Evolutionary conservation across 2,797 vertebrate genomes (phyloP), one percentile per base, ranked within the genome.

Genomic region (Lepidocolaptes lacrymiger): DNA sequence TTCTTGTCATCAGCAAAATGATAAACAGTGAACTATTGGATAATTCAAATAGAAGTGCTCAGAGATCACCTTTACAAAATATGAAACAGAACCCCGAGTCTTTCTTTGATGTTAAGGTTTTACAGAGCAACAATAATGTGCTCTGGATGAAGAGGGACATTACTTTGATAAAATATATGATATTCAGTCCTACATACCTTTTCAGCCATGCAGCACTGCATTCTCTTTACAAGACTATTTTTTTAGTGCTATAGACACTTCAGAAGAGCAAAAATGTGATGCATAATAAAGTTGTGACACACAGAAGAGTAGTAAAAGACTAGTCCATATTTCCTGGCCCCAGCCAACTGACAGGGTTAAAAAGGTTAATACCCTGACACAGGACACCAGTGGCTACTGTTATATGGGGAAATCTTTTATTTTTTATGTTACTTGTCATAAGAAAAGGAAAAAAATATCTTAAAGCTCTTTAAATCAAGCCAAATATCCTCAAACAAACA

Each of bases 341-440:
- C 88, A 90, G 74, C 28, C 80, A 79, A 91, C 95, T 95, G 95
- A 95, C 89, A 95, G 71, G 96, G 95, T 96, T 96, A 96, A 94
- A 95, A 93, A 96, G 95, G 95, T 97, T 95, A 97, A 96, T 96
- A 93, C 95, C 88, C 93, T 95, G 95, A 94, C 95, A 96, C 88
- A 94, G 91, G 95, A 97, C 93, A 96, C 91, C 94, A 95, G 91
- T 4, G 0, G 91, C 96, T 97, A 96, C 94, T 95, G 94, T 94
- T 96, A 95, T 94, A 79, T 93, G 83, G 88, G 89, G 67, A 96
- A 87, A 89, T 89, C 56, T 94, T 95, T 93, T 94, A 69, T 66
- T 91, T 93, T 95, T 97, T 90, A 93, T 90, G 86, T 82, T 95
- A 44, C 83, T 84, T 90, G 85, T 95, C 93, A 61, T 89, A 95